Conservation (phyloP, 2,888 invertebrate genomes). For the Xanthia togata region DNA sequence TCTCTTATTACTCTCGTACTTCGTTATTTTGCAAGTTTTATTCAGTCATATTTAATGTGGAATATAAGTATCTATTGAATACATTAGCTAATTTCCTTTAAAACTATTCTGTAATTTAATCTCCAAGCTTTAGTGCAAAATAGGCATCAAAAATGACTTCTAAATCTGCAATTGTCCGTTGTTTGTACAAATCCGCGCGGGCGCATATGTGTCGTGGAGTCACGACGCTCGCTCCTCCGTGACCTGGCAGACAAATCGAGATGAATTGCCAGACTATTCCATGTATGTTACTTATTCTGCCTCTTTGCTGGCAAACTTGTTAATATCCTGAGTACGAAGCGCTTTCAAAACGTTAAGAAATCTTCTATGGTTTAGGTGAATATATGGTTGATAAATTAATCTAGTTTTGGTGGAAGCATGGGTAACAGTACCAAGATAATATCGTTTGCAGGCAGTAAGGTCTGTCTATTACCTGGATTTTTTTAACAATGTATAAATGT, state of each 20-base stretch:
- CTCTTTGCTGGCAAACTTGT: conserved; percentile 67
- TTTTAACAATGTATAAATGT: background rate
- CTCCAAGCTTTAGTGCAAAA: background rate
- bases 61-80: background rate
- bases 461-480: no score
- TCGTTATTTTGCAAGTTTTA: background rate
- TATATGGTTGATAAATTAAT: background rate
- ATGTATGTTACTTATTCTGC: conserved; percentile 66
- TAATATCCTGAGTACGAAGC: conserved; percentile 67
- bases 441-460: no score
- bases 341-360: conserved; percentile 70
- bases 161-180: conserved; percentile 65
- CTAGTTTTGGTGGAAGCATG: background rate
- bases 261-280: conserved; percentile 85
- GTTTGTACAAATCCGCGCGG: conserved; percentile 66
- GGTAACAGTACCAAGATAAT: background rate
- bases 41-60: background rate
- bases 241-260: conserved; percentile 88
- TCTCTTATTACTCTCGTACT: background rate
- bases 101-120: background rate
- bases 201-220: conserved; percentile 75
- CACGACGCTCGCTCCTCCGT: conserved; percentile 83
- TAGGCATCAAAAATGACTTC: conserved; percentile 47
- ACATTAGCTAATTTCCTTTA: background rate
- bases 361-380: conserved; percentile 13